Evolutionary conservation across 2,113 vertebrate species (phyloP).

Genomic region (Oryzias woworae): DNA sequence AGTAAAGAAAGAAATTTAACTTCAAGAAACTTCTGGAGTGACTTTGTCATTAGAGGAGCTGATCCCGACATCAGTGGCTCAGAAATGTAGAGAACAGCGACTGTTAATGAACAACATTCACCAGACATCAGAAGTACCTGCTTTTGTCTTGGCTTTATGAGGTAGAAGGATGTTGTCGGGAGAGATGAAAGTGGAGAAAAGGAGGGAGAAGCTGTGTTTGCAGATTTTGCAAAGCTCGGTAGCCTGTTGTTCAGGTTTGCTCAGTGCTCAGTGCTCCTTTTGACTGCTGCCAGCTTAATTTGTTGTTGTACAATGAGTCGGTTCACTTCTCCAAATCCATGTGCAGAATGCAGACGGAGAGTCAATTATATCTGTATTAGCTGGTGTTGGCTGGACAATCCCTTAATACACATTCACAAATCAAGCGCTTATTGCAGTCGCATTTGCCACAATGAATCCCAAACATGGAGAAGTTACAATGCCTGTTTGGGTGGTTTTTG

Average conservation of each 20-base stretch:
- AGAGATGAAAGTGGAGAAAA: conserved; percentile 55
- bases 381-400: conserved; percentile 73
- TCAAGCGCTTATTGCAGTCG: conserved; percentile 63
- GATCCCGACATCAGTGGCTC: conserved; percentile 16
- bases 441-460: conserved; percentile 58
- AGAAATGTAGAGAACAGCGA: conserved; percentile 55
- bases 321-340: conserved; percentile 73
- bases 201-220: conserved; percentile 63
- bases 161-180: conserved; percentile 43
- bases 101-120: conserved; percentile 52
- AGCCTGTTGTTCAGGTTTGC: conserved; percentile 67
- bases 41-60: conserved; percentile 48
- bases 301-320: conserved; percentile 79
- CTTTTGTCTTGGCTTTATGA: conserved; percentile 77
- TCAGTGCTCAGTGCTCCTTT: conserved; percentile 74
- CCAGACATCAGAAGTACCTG: conserved; percentile 70
- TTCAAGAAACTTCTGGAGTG: conserved; percentile 50
- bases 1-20: conserved; percentile 62
- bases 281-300: conserved; percentile 74
- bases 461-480: conserved; percentile 26
- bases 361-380: conserved; percentile 86
- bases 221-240: conserved; percentile 77
- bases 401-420: conserved; percentile 72
- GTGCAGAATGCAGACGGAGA: conserved; percentile 80
- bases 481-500: conserved; percentile 34